A percentile compares a stretch with the other conserved stretches of the same genome.
phyloP scores from a whole-genome alignment of 2,888 invertebrate species.

The Tridacna crocea region DNA sequence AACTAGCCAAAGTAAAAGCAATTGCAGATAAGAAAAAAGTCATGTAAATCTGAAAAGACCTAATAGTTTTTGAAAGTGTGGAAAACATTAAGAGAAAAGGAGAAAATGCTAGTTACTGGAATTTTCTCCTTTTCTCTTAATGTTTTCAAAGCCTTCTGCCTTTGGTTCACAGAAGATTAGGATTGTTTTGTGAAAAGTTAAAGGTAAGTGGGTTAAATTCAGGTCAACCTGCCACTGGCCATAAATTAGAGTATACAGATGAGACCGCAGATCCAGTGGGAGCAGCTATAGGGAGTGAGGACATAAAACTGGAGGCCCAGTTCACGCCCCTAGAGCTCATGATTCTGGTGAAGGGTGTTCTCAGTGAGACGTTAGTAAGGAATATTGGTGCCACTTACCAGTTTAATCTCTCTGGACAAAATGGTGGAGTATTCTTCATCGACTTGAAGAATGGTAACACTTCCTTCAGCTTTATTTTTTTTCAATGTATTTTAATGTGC shows the following conservation, averaged over 20 bases:
- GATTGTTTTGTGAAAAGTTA: no score
- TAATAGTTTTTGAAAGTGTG: no score
- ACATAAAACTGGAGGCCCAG: slow-evolving; percentile 37
- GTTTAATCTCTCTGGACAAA: slow-evolving; percentile 76
- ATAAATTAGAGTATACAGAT: slow-evolving; percentile 18
- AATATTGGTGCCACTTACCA: slow-evolving; percentile 78
- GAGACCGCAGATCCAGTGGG: slow-evolving; percentile 41
- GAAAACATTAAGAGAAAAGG: no score
- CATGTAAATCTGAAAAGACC: no score
- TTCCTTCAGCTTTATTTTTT: no score
- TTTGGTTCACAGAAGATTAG: no score
- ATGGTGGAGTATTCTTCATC: slow-evolving; percentile 78
- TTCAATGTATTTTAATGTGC: no score
- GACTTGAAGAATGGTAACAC: slow-evolving; percentile 80
- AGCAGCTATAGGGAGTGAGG: slow-evolving; percentile 53
- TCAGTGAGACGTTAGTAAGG: slow-evolving; percentile 74
- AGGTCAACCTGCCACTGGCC: slow-evolving; percentile 21
- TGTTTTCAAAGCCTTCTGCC: no score
- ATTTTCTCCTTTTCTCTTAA: no score
- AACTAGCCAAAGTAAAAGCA: no score
- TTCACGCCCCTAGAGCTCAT: slow-evolving; percentile 66
- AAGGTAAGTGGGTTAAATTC: neutral
- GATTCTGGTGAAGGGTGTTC: slow-evolving; percentile 60
- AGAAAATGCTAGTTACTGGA: no score
- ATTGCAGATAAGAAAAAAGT: no score